Evolutionary conservation across 2,113 vertebrate genomes (phyloP), one percentile per base, ranked within the genome.

Genomic region (Protobothrops mucrosquamatus): DNA sequence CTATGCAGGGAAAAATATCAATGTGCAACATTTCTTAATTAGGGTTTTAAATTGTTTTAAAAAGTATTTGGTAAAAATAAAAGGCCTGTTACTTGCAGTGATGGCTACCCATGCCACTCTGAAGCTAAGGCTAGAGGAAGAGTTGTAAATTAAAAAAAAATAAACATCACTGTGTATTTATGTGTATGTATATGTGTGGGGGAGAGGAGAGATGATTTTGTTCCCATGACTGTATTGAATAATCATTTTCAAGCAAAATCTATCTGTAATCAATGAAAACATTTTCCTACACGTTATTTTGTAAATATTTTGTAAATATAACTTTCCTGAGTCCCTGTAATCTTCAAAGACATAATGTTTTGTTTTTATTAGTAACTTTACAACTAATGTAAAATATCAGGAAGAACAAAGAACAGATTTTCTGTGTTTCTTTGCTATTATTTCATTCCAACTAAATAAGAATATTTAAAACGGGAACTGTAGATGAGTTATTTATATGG

Each of bases 381-480:
- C 94, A 96, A 94, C 85, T 95, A 97, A 29, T 69, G 90, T 18
- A 91, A 96, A 90, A 92, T 69, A 94, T 88, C 94, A 90, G 56
- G 91, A 93, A 7, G 24, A 93, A 92, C 57, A 96, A 89, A 95
- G 48, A 96, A 96, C 93, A 89, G 89, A 56, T 96, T 97, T 96
- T 95, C 90, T 92, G 0, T 55, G 92, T 92, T 6, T 95, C 89
- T 64, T 93, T 93, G 90, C 97, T 97, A 94, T 95, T 97, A 96
- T 97, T 97, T 97, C 95, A 97, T 96, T 96, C 96, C 93, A 91
- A 92, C 94, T 96, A 97, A 97, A 96, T 95, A 95, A 95, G 88
- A 94, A 95, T 85, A 97, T 96, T 95, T 95, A 95, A 89, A 94
- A 95, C 74, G 91, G 90, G 81, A 29, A 61, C 89, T 92, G 91